Percentiles rank a stretch among this genome's conserved stretches.
Evolutionary conservation across 2,113 vertebrate genomes (phyloP).

Genomic region (Tenrec ecaudatus): DNA sequence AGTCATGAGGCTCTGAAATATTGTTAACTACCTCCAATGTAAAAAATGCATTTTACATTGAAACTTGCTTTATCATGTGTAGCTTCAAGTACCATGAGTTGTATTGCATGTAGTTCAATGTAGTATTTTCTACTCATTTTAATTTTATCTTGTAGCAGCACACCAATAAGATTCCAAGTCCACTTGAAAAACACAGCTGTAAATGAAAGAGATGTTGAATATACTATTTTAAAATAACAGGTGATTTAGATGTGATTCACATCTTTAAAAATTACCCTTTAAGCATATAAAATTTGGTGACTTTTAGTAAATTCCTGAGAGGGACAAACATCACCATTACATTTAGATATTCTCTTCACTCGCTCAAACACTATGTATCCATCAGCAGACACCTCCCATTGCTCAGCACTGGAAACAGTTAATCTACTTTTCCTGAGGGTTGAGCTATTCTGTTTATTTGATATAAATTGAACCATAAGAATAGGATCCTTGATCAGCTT

Average conservation of each 20-base stretch:
- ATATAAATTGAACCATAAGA: background rate
- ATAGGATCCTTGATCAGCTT: background rate
- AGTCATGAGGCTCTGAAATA: background rate
- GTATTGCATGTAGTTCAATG: background rate
- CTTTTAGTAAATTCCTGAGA: background rate
- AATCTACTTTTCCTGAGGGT: background rate
- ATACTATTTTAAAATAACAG: background rate
- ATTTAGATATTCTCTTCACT: background rate
- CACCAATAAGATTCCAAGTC: background rate
- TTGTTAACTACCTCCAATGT: background rate
- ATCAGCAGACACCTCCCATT: background rate
- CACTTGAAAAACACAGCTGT: background rate
- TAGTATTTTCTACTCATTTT: background rate
- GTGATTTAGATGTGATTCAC: background rate
- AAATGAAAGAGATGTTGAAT: background rate
- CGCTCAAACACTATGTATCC: background rate
- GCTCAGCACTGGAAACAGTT: background rate
- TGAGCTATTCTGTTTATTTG: background rate
- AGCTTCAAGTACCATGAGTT: background rate
- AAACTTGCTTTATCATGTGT: background rate
- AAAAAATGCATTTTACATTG: background rate
- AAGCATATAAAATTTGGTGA: too few species aligned
- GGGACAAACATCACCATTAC: background rate
- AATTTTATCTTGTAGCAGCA: background rate
- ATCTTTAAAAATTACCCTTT: too few species aligned